Base-by-base conservation (phyloP, 2,888 invertebrate genomes). In the Chymomyza fuscimana region DNA sequence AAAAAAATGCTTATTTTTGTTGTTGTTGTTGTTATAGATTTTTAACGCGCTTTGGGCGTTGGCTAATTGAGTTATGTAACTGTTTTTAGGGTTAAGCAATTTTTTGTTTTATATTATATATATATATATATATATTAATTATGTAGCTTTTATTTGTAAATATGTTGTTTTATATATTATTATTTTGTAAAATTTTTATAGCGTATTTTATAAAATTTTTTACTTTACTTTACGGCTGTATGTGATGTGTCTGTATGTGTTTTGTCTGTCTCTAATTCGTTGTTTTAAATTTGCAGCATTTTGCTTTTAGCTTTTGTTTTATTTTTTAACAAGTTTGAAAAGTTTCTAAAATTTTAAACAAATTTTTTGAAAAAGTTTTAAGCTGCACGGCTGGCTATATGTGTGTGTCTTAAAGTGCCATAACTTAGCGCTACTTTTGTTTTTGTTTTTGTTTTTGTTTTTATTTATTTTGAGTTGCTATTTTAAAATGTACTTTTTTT, bases 381-480 rank as follows among this genome's bases (percentile, higher is more conserved):
- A 19, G 40, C 36, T 61, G 32, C 50, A 22, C 7, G 15, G 50
- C 52, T 50, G 15, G 50, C 52, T 50, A 4, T 62, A 22, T 62
- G 40, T 62, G n/a, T 67, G 61, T 74, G 64, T 65, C 16, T 75
- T 25, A 25, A 25, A 25, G 32, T 79, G 65, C 19, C 19, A 19
- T 78, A 80, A 78, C 82, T 86, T 85, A 86, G 81, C 80, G 78
- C 86, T 86, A 86, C 75, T 65, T 74, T 73, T 67, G 63, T n/a
- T n/a, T n/a, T n/a, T n/a, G n/a, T n/a, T n/a, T n/a, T n/a, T n/a
- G n/a, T n/a, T n/a, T n/a, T n/a, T n/a, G n/a, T 73, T 69, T 69
- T 56, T 22, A 32, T 69, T 72, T 52, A 16, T 59, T 46, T 59
- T 52, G 65, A 54, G 12, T 62, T 65, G 56, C 19, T 69, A 51